phyloP scores from a whole-genome alignment of 2,113 vertebrate species.

The Ciconia maguari region DNA sequence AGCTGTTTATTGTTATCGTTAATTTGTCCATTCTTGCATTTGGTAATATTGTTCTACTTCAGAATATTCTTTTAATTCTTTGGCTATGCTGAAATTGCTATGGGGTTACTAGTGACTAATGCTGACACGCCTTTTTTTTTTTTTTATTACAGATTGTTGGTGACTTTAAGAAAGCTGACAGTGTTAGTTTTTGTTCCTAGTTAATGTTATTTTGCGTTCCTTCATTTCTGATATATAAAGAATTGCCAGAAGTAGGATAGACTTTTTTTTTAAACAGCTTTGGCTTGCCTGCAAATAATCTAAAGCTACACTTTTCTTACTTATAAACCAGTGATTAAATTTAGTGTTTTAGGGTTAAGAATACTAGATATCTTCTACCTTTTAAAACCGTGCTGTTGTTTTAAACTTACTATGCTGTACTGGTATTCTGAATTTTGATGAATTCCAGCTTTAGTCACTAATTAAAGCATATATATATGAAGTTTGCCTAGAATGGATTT shows the following conservation, averaged over 20 bases:
- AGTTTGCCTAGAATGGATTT: background rate
- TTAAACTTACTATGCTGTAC: background rate
- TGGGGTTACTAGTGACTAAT: background rate
- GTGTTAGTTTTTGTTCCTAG: background rate
- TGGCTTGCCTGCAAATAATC: background rate
- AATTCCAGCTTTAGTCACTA: background rate
- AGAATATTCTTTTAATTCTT: background rate
- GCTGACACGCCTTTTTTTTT: background rate
- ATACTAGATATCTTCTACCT: background rate
- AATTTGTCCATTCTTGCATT: background rate
- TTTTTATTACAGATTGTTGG: background rate
- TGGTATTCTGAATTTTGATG: background rate
- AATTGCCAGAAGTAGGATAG: background rate
- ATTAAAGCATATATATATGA: background rate
- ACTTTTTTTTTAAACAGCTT: background rate
- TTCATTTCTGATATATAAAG: background rate
- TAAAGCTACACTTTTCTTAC: background rate
- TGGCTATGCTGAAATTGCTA: background rate
- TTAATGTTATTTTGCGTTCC: background rate
- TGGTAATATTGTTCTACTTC: background rate
- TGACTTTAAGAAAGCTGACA: background rate
- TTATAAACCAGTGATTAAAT: background rate
- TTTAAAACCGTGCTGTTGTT: background rate
- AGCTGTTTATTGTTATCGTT: background rate
- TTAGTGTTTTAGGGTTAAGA: background rate